Conservation (phyloP, 2,797 vertebrate species). For the Craterocephalus amniculus region DNA sequence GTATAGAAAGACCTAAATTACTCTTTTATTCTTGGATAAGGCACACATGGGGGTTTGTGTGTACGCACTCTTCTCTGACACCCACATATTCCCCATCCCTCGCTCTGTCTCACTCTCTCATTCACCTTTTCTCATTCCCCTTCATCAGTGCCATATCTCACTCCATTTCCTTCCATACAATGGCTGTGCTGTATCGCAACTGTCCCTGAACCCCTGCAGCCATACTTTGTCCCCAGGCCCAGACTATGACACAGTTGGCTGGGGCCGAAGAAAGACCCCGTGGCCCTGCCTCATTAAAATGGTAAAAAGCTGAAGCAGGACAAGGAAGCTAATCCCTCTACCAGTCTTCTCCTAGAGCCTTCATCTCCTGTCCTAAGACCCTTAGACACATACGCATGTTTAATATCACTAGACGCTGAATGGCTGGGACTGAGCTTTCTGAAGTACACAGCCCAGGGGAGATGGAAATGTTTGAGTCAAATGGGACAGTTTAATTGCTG, state of each 20-base stretch:
- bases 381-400: conserved; percentile 30
- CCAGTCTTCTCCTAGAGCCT: conserved; percentile 58
- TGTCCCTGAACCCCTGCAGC: conserved; percentile 57
- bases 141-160: conserved; percentile 67
- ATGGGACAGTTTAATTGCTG: conserved; percentile 49
- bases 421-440: conserved; percentile 36
- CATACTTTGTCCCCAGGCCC: conserved; percentile 60
- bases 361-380: conserved; percentile 65
- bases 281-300: conserved; percentile 78
- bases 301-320: conserved; percentile 77
- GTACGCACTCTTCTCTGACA: conserved; percentile 22
- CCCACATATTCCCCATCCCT: conserved; percentile 39
- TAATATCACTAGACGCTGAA: conserved; percentile 42
- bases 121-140: conserved; percentile 40
- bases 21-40: conserved; percentile 72
- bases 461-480: conserved; percentile 62
- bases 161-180: conserved; percentile 61
- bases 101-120: conserved; percentile 25
- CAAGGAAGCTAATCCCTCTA: conserved; percentile 70
- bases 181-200: conserved; percentile 55
- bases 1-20: conserved; percentile 73
- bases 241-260: conserved; percentile 77
- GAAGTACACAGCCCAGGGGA: conserved; percentile 63
- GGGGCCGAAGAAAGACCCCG: conserved; percentile 71
- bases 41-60: conserved; percentile 40